phyloP scores from a whole-genome alignment of 1,140 invertebrate genomes.

The Heliconius congener region DNA sequence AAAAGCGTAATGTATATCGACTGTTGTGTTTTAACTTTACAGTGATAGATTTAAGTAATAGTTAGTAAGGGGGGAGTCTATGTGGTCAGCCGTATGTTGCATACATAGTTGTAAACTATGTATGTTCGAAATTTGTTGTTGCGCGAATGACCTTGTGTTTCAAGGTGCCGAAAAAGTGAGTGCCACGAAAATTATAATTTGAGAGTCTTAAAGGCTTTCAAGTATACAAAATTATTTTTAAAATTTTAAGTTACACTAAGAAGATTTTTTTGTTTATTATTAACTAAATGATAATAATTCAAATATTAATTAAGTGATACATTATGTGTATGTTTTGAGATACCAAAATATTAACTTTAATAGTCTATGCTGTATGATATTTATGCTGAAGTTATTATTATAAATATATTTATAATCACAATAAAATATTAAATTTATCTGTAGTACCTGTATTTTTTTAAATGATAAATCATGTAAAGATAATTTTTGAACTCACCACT shows the following conservation, averaged over 20 bases:
- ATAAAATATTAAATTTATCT: too few species aligned
- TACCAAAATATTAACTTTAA: too few species aligned
- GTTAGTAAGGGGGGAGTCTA: conserved; percentile 49
- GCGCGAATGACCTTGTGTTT: conserved; percentile 61
- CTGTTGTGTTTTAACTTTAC: neutral
- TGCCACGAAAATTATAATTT: conserved; percentile 46
- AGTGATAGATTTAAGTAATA: conserved; percentile 17
- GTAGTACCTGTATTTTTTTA: too few species aligned
- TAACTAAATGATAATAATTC: too few species aligned
- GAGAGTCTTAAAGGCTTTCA: neutral
- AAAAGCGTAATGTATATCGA: conserved; percentile 31
- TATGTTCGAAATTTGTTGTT: conserved; percentile 61
- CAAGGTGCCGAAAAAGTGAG: conserved; percentile 58
- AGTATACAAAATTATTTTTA: neutral
- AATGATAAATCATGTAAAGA: too few species aligned
- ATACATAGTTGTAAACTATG: conserved; percentile 52
- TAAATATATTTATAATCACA: too few species aligned
- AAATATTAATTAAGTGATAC: too few species aligned
- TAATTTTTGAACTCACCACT: too few species aligned
- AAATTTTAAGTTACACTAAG: neutral
- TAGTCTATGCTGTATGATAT: too few species aligned
- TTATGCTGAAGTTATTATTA: too few species aligned
- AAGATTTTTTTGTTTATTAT: too few species aligned
- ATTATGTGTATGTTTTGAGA: too few species aligned
- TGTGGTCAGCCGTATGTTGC: conserved; percentile 64